Conservation (phyloP, 2,797 vertebrate genomes). For the Ctenosaura bakeri region DNA sequence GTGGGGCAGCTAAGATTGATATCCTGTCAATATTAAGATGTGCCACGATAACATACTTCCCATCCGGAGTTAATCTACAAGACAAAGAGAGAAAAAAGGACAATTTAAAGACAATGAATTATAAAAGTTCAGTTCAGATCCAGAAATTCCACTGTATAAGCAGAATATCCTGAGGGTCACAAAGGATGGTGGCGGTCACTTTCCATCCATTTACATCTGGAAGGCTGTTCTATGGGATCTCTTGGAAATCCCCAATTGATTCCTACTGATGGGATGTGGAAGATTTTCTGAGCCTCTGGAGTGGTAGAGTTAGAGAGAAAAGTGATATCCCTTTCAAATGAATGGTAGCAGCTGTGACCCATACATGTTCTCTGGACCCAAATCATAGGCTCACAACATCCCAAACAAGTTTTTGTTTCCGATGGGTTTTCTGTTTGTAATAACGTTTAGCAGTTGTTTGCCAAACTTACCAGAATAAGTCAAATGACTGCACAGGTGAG, state of each 20-base stretch:
- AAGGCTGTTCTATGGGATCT: not conserved
- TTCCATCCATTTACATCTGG: not conserved
- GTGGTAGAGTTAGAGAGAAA: not conserved
- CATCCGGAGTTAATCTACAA: conserved; percentile 86
- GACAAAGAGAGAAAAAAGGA: conserved; percentile 7
- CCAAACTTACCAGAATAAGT: not conserved
- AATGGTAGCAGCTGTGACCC: not conserved
- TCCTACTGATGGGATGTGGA: not conserved
- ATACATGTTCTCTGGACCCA: not conserved
- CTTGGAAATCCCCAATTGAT: not conserved
- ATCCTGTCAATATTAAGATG: conserved; percentile 91
- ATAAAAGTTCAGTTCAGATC: not conserved
- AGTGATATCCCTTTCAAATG: not conserved
- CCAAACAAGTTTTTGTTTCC: not conserved
- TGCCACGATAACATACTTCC: conserved; percentile 88
- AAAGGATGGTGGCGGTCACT: not conserved
- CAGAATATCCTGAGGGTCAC: not conserved
- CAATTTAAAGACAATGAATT: not conserved
- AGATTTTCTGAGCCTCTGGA: not conserved
- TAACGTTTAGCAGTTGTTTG: too few relatives aligned
- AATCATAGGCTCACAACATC: not conserved
- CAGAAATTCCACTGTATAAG: not conserved
- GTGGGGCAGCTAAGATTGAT: conserved; percentile 85
- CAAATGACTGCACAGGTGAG: not conserved
- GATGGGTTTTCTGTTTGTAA: not conserved